Base-by-base conservation (phyloP, 1,140 invertebrate species). In the Copidosoma floridanum region DNA sequence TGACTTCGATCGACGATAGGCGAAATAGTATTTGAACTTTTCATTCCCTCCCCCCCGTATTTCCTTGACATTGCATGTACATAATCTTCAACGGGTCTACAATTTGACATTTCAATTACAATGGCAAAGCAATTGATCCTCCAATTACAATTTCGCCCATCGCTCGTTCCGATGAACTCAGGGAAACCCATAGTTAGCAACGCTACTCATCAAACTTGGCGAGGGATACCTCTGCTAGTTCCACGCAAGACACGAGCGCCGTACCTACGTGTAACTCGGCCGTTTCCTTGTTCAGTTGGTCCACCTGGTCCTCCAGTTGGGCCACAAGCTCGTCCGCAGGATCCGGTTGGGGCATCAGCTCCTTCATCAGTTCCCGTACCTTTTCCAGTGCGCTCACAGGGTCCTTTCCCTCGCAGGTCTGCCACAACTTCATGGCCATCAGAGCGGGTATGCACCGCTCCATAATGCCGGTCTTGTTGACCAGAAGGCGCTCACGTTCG, bases 241-340 rank as follows among this genome's bases (percentile, higher is more conserved):
- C 32, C 14, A 10, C 32, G 8, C 14, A 7, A 37, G 8, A 29
- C 23, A 16, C 24, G 38, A 2, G 43, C 63, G 55, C 63, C n/a
- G n/a, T n/a, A n/a, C 73, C 68, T 77, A 79, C 78, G 70, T 80
- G 74, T 70, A 77, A 73, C 50, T 76, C 61, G n/a, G 65, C 29
- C 21, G 69, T 73, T 64, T 79, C 69, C 4, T 35, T 35, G 5
- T 68, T 63, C 3, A 78, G 41, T n/a, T 61, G 59, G 16, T 71
- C 50, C 10, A 72, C 66, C 0, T 23, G 26, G 0, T 35, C 65
- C 29, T 54, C 63, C 12, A 76, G 57, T 20, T 64, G 58, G n/a
- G 61, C 46, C 8, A 71, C 47, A 4, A 75, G 65, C 55, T 67
- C 73, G 6, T 77, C 71, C 0, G 68, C 69, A 0, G 67, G 71